Percentiles rank a stretch among this genome's conserved stretches.
These are phyloP conservation scores for Brienomyrus brachyistius DNA, from an alignment of 2,113 vertebrate species.

Conservation along the genomic window DNA sequence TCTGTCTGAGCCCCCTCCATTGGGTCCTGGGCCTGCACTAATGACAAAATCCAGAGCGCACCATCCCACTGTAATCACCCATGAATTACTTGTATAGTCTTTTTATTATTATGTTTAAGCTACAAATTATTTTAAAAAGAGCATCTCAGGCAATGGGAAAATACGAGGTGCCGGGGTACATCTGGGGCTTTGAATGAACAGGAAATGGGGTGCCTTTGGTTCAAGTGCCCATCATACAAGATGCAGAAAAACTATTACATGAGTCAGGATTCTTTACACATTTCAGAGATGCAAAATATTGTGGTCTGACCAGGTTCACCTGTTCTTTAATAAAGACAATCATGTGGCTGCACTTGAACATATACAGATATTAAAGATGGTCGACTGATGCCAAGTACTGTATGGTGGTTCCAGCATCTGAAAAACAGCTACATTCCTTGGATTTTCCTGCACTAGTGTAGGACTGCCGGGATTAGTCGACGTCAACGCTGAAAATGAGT, in stretches of 20 bases:
- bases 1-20: constrained; percentile 35
- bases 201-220: background rate
- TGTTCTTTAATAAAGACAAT: background rate
- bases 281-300: background rate
- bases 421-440: background rate
- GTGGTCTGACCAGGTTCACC: background rate
- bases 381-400: background rate
- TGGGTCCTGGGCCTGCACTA: constrained; percentile 45
- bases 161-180: background rate
- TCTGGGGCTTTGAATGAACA: background rate
- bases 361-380: background rate
- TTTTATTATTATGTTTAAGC: background rate
- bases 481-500: no score
- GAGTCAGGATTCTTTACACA: background rate
- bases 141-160: background rate
- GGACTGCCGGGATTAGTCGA: no score
- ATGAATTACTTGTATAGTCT: background rate
- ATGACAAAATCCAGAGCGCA: background rate
- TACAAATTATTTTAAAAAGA: background rate
- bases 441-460: background rate
- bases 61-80: background rate
- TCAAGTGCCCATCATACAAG: background rate
- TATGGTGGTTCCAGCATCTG: background rate
- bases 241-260: background rate
- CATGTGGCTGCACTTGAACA: background rate